These are phyloP conservation scores for Dynastes maya DNA, from an alignment of 2,888 invertebrate species.

Conservation along the genomic window DNA sequence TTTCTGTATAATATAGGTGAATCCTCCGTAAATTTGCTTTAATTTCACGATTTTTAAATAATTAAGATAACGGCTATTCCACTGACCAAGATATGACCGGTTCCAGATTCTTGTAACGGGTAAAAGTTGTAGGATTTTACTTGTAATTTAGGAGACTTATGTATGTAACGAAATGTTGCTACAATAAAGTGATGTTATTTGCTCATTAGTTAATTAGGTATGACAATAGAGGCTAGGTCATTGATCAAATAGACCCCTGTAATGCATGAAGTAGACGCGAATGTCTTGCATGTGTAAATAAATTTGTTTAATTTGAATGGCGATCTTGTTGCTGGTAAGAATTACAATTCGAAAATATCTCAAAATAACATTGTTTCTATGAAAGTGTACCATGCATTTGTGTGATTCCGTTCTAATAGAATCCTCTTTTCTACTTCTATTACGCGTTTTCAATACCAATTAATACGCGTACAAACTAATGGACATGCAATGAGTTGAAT, in stretches of 20 bases:
- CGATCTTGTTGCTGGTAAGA: not conserved
- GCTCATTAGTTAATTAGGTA: not conserved
- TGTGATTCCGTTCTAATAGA: constrained; percentile 3
- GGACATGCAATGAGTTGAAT: constrained; percentile 14
- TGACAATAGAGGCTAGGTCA: not conserved
- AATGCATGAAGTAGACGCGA: not conserved
- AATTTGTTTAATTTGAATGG: not conserved
- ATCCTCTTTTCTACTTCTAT: constrained; percentile 13
- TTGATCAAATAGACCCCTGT: not conserved
- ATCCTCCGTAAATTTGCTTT: not conserved
- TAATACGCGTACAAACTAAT: not conserved
- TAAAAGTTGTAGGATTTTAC: constrained; percentile 25
- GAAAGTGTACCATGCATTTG: constrained; percentile 18
- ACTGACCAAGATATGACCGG: constrained; percentile 58
- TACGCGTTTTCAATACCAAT: constrained; percentile 21
- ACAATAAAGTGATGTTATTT: not conserved
- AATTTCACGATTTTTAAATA: constrained; percentile 26
- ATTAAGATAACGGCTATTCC: constrained; percentile 55
- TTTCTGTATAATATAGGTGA: constrained; percentile 16
- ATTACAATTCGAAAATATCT: constrained; percentile 1
- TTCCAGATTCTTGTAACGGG: constrained; percentile 44
- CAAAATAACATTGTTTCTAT: constrained; percentile 17
- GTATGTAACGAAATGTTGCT: not conserved
- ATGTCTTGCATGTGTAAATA: not conserved
- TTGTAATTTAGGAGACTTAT: constrained; percentile 23